Evolutionary conservation across 2,797 vertebrate species (phyloP).

Genomic region (Protonibea diacanthus): DNA sequence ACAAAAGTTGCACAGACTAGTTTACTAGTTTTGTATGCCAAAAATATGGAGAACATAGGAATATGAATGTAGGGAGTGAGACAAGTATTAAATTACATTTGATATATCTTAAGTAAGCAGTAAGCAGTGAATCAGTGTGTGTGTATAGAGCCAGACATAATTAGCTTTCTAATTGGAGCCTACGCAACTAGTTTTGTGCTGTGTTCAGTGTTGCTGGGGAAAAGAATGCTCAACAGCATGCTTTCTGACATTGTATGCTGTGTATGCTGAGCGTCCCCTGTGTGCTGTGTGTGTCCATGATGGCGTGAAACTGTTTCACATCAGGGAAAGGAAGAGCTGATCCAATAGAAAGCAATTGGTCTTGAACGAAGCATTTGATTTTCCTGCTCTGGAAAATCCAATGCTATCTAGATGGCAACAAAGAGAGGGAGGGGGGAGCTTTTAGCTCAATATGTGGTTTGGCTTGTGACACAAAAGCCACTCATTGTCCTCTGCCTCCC

Average conservation of each 20-base stretch:
- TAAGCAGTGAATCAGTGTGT: too few relatives aligned
- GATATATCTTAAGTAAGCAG: too few relatives aligned
- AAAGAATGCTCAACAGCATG: slow-evolving; percentile 10
- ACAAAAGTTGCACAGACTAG: not conserved
- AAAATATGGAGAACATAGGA: not conserved
- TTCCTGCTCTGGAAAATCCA: slow-evolving; percentile 84
- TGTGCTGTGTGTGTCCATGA: slow-evolving; percentile 55
- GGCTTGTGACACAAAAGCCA: slow-evolving; percentile 69
- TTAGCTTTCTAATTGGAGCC: not conserved
- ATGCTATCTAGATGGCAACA: slow-evolving; percentile 75
- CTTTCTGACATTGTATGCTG: slow-evolving; percentile 34
- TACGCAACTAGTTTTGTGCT: not conserved
- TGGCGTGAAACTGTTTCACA: slow-evolving; percentile 62
- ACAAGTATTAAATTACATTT: too few relatives aligned
- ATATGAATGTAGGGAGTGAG: not conserved
- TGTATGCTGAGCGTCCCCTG: slow-evolving; percentile 11
- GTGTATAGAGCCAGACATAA: slow-evolving; percentile 6
- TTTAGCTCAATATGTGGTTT: slow-evolving; percentile 76
- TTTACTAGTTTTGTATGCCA: not conserved
- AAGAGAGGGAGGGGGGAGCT: slow-evolving; percentile 39
- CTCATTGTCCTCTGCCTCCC: slow-evolving; percentile 65
- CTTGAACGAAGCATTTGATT: slow-evolving; percentile 81
- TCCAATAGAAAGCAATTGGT: slow-evolving; percentile 78
- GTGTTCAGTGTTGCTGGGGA: slow-evolving; percentile 27
- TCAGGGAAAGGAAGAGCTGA: slow-evolving; percentile 67